Conservation (phyloP, 2,888 invertebrate genomes). For the Rhimphoctona megacephalus region DNA sequence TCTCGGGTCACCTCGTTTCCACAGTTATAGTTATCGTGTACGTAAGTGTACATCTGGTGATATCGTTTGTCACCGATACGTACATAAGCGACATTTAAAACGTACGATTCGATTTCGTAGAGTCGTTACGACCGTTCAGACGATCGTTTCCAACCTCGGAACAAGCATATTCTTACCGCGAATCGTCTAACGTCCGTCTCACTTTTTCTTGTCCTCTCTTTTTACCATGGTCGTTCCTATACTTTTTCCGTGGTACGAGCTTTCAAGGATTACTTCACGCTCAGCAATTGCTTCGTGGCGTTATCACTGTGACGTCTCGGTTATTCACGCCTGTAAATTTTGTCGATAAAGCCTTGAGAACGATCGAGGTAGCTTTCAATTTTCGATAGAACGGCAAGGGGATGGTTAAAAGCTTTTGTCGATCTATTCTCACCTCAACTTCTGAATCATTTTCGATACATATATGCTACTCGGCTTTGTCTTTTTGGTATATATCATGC, state of each 20-base stretch:
- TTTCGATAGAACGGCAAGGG: slow-evolving; percentile 33
- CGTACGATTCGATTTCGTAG: slow-evolving; percentile 49
- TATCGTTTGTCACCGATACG: slow-evolving; percentile 29
- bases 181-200: slow-evolving; percentile 49
- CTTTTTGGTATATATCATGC: background rate
- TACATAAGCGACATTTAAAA: slow-evolving; percentile 39
- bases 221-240: background rate
- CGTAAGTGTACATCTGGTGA: slow-evolving; percentile 13
- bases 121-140: slow-evolving; percentile 59
- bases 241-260: slow-evolving; percentile 5
- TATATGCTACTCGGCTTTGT: background rate
- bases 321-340: slow-evolving; percentile 63
- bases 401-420: slow-evolving; percentile 38
- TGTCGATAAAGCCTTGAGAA: slow-evolving; percentile 57
- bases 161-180: slow-evolving; percentile 55
- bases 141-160: slow-evolving; percentile 46
- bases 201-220: slow-evolving; percentile 23
- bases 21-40: background rate
- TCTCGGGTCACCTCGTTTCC: background rate
- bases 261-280: slow-evolving; percentile 59
- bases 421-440: slow-evolving; percentile 38
- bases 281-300: slow-evolving; percentile 52
- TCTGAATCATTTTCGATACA: background rate
- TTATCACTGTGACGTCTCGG: slow-evolving; percentile 53
- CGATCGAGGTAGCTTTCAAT: slow-evolving; percentile 59